Evolutionary conservation across 1,140 invertebrate species (phyloP), one percentile per base, ranked within the genome.

Genomic region (Drosophila pectinifera): DNA sequence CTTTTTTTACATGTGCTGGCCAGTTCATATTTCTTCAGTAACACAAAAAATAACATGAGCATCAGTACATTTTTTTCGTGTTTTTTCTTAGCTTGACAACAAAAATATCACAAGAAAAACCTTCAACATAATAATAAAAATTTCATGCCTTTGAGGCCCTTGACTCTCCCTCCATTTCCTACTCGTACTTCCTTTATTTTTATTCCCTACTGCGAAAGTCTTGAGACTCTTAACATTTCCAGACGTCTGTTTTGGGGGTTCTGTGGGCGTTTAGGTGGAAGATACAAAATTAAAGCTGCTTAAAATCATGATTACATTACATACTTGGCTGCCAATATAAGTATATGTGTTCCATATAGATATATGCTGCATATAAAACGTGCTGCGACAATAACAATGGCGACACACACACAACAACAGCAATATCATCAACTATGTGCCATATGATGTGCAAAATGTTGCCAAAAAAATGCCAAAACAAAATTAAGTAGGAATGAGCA

Each of bases 81-180:
- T 53, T 46, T 43, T 31, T 8, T 34, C 46, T 51, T 34, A 14
- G 28, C 14, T 20, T 20, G 49, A 53, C 49, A 53, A 53, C 49
- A 36, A 53, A 36, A 56, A 51, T 48, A 53, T 28, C 70, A 8
- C 57, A 55, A 58, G 49, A 65, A 76, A 82, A 86, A 88, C 79
- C 76, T 82, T 69, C 70, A 57, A 88, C 68, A 86, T 88, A 79
- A 86, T 82, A 86, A 86, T 88, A 86, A 82, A 86, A 86, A 88
- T 88, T 76, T 88, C 79, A 88, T 86, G 83, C 78, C 82, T 63
- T 39, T 42, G 36, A 73, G 53, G 53, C 38, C 26, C 43, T 64
- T 43, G 14, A 34, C n/a, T 43, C 45, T 45, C 26, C 18, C 48
- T 34, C 68, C 49, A 13, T 65, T 36, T 16, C 34, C 6, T 10